Evolutionary conservation across 2,888 invertebrate genomes (phyloP).

Genomic region (Aleiodes leptofemur): DNA sequence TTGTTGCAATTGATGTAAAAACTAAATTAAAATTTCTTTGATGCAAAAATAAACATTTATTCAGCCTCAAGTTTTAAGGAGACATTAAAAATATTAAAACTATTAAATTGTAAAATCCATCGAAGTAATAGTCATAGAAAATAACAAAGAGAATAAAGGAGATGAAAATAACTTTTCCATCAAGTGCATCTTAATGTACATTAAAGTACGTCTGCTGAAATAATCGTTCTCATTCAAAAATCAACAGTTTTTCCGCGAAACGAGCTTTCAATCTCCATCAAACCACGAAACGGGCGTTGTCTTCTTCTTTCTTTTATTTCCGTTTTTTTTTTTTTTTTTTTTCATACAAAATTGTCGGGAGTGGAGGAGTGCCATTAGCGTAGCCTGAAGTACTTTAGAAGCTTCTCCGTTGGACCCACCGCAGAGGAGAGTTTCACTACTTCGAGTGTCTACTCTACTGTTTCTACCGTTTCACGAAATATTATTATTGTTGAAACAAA

Average conservation of each 20-base stretch:
- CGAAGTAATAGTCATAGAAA: slow-evolving; percentile 7
- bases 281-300: neutral
- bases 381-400: slow-evolving; percentile 67
- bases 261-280: slow-evolving; percentile 66
- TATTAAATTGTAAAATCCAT: slow-evolving; percentile 4
- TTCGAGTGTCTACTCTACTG: slow-evolving; percentile 18
- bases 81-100: slow-evolving; percentile 12
- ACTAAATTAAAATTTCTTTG: neutral
- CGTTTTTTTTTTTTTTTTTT: neutral
- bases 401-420: slow-evolving; percentile 58
- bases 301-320: neutral
- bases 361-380: slow-evolving; percentile 67
- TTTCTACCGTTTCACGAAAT: slow-evolving; percentile 18
- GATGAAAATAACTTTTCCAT: slow-evolving; percentile 48
- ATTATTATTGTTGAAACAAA: slow-evolving; percentile 34
- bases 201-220: slow-evolving; percentile 15
- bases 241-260: slow-evolving; percentile 71
- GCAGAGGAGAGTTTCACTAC: slow-evolving; percentile 22
- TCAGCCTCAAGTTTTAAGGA: neutral
- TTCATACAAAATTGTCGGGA: slow-evolving; percentile 31
- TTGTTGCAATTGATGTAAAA: neutral
- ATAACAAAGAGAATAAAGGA: slow-evolving; percentile 19
- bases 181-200: slow-evolving; percentile 23
- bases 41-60: slow-evolving; percentile 17
- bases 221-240: slow-evolving; percentile 55